Evolutionary conservation across 2,888 invertebrate genomes (phyloP).

Genomic region (Pristionchus maxplancki): DNA sequence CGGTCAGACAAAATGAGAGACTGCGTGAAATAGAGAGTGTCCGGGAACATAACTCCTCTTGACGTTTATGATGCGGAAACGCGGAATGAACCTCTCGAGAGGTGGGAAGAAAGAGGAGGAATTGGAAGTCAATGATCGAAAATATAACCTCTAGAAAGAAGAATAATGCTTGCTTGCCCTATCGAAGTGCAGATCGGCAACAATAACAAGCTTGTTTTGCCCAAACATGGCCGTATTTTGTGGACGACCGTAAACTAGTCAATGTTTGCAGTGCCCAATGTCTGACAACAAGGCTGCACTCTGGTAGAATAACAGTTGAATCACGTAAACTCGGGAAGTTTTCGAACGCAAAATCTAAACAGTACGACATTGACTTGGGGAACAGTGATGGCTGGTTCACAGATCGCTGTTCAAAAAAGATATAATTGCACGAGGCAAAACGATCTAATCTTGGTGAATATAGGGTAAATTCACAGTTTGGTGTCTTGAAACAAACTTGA

Average conservation of each 20-base stretch:
- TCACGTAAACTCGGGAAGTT: not conserved
- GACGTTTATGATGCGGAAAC: slow-evolving; percentile 14
- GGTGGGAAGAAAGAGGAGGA: not conserved
- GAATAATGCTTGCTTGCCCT: no score
- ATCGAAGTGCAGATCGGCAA: not conserved
- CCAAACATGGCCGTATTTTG: not conserved
- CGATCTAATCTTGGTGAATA: no score
- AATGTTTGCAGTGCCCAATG: not conserved
- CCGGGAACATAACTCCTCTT: not conserved
- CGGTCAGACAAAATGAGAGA: not conserved
- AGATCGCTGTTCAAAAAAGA: no score
- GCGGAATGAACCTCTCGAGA: slow-evolving; percentile 4
- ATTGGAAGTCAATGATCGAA: not conserved
- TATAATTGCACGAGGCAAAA: no score
- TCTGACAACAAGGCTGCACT: not conserved
- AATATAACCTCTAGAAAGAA: no score
- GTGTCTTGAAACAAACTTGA: no score
- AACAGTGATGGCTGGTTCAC: no score
- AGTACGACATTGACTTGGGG: no score
- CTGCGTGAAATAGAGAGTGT: not conserved
- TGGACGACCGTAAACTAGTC: not conserved
- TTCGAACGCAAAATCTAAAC: no score
- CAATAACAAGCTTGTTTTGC: slow-evolving; percentile 5
- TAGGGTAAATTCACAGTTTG: no score
- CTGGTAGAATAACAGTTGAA: not conserved